Base-by-base conservation (phyloP, 2,888 invertebrate genomes). In the Eupithecia tripunctaria region DNA sequence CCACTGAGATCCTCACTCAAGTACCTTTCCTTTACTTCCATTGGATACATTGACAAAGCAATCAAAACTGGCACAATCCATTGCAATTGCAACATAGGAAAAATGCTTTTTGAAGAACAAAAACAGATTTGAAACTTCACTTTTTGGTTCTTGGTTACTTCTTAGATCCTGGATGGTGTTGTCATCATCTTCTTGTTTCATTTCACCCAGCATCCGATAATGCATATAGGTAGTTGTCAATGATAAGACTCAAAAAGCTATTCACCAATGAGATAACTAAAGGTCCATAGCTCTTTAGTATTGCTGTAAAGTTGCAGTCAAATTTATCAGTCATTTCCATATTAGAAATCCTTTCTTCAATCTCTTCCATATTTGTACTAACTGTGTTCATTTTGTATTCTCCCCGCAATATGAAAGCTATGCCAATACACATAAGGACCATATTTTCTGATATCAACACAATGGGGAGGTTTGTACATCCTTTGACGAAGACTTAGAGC, bases 151-250 rank as follows among this genome's bases (percentile, higher is more conserved):
- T 5, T 12, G 67, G 21, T 67, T 62, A 63, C 56, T 71, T 72
- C 75, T 71, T 6, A 92, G 76, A 70, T 88, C 86, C 69, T 85
- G 83, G 0, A 93, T 89, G 47, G 78, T 77, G 78, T 88, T 89
- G 72, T 90, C 89, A 27, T 90, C 86, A 70, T 90, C 88, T 72
- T 85, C 85, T 36, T 77, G 81, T 71, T 89, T 88, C 1, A 83
- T 82, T 41, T 89, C 86, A 18, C 81, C 78, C 43, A 93, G 74
- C 84, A 91, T 89, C 82, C 80, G 88, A 76, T 92, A 93, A 80
- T 93, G 92, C 88, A 93, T 87, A 72, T 92, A n/a, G n/a, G n/a
- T n/a, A 94, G 79, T 93, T 93, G 72, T 94, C 91, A 71, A 94
- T 91, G 0, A 93, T 81, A 1, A 94, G 82, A 68, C 88, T 91